A percentile compares a stretch with the other conserved stretches of the same genome.
These are phyloP conservation scores for Coremacera marginata DNA, from an alignment of 2,888 invertebrate species.

Conservation along the genomic window DNA sequence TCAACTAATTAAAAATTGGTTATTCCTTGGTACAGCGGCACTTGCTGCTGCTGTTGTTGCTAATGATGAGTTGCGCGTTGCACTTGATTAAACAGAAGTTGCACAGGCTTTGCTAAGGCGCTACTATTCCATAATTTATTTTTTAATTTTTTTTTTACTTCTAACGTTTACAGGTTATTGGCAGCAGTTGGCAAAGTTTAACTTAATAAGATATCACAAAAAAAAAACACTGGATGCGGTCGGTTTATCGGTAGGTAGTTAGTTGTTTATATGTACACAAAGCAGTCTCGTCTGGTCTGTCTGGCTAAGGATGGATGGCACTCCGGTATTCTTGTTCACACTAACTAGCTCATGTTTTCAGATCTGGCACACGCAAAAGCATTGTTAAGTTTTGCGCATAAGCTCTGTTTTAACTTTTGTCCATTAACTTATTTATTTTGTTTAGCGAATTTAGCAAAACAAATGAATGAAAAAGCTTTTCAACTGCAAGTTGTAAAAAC, in stretches of 20 bases:
- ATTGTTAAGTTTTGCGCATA: background rate
- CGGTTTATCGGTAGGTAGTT: background rate
- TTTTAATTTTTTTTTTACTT: too few species aligned
- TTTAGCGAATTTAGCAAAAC: background rate
- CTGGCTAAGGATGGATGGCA: slow-evolving; percentile 18
- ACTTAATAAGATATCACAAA: slow-evolving; percentile 15
- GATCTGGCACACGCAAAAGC: background rate
- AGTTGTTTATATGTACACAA: slow-evolving; percentile 22
- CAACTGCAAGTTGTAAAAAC: slow-evolving; percentile 8
- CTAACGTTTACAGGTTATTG: background rate
- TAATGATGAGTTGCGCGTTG: too few species aligned
- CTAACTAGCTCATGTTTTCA: background rate
- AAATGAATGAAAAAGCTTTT: slow-evolving; percentile 10
- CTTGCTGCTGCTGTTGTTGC: too few species aligned
- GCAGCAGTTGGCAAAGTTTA: background rate
- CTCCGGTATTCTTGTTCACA: background rate
- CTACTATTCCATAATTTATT: too few species aligned
- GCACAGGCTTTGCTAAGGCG: too few species aligned
- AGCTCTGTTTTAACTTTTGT: background rate
- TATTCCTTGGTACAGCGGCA: too few species aligned
- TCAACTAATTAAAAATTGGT: too few species aligned
- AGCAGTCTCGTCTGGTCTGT: background rate
- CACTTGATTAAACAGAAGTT: too few species aligned
- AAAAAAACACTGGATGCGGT: slow-evolving; percentile 1
- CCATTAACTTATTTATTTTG: background rate